Percentiles rank a stretch among this genome's conserved stretches.
Evolutionary conservation across 2,113 vertebrate species (phyloP).

Genomic region (Struthio camelus): DNA sequence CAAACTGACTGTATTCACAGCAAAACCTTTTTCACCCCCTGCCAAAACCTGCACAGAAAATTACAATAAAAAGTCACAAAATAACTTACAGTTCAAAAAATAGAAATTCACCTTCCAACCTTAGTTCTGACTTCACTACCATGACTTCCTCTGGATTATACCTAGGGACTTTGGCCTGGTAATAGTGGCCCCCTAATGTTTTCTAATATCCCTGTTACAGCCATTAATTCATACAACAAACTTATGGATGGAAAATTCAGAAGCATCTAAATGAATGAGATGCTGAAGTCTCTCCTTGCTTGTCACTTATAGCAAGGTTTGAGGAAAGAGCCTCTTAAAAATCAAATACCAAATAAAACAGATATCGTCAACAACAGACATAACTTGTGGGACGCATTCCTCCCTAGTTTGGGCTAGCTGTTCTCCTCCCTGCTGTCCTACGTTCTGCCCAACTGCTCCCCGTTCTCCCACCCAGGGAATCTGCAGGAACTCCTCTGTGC

Average conservation of each 20-base stretch:
- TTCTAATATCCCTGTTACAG: not conserved
- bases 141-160: not conserved
- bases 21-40: not conserved
- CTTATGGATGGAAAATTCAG: not conserved
- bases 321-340: not conserved
- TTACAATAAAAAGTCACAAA: not conserved
- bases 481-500: not conserved
- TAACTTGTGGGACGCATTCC: accelerated
- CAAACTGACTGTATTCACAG: not conserved
- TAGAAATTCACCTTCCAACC: not conserved
- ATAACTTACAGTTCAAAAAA: not conserved
- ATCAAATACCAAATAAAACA: not conserved
- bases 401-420: not conserved
- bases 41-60: not conserved
- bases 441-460: not conserved
- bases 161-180: not conserved
- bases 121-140: not conserved
- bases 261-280: not conserved
- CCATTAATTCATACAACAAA: not conserved
- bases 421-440: not conserved
- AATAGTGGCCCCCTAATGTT: not conserved
- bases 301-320: not conserved
- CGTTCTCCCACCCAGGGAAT: not conserved
- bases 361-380: not conserved
- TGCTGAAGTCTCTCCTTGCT: not conserved